Percentiles rank a stretch among this genome's conserved stretches.
Conservation (phyloP, 2,113 vertebrate species). For the Calidris pygmaea region DNA sequence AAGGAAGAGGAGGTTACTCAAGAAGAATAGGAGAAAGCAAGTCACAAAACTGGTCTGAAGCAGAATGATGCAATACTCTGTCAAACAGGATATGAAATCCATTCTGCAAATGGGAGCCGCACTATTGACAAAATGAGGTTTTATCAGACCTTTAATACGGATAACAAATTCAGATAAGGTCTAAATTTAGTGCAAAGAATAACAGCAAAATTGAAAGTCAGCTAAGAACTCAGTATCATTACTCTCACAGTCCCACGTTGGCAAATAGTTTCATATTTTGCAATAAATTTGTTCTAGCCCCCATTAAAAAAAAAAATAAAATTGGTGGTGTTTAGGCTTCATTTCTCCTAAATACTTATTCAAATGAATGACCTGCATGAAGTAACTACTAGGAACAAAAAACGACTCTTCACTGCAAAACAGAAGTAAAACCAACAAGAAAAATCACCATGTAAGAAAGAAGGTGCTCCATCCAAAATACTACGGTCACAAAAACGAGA, state of each 20-base stretch:
- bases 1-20: neutral
- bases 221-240: neutral
- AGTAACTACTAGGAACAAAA: neutral
- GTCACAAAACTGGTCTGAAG: conserved; percentile 39
- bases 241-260: neutral
- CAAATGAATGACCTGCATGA: neutral
- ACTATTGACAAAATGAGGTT: neutral
- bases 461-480: neutral
- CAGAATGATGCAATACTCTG: conserved; percentile 6
- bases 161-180: neutral
- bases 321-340: neutral
- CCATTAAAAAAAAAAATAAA: neutral
- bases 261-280: neutral
- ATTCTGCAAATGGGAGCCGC: neutral
- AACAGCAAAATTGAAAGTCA: neutral
- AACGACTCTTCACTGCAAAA: neutral
- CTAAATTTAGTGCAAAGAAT: neutral
- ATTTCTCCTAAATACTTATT: neutral
- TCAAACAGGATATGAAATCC: conserved; percentile 7
- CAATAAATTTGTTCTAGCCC: neutral
- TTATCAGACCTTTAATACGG: neutral
- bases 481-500: neutral
- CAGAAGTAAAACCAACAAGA: neutral
- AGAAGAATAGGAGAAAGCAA: neutral
- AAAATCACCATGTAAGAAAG: neutral